Percentiles rank a stretch among this genome's conserved stretches.
Evolutionary conservation across 2,888 invertebrate genomes (phyloP).

Genomic region (Lottia gigantea): DNA sequence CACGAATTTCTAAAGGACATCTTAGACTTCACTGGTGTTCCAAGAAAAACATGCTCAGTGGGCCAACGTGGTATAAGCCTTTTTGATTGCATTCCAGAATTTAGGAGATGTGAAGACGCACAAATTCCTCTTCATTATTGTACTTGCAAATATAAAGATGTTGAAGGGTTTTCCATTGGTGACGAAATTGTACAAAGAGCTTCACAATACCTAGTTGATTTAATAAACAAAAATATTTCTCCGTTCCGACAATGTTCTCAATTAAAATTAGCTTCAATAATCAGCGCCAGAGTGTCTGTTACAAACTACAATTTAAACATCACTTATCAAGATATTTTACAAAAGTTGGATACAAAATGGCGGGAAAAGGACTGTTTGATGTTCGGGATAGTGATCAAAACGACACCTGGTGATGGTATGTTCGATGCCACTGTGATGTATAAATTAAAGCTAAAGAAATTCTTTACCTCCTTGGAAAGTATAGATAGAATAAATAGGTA

Average conservation of each 20-base stretch:
- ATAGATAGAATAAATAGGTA: conserved; percentile 68
- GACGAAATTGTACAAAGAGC: no score
- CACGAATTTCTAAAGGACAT: conserved; percentile 74
- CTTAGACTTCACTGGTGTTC: conserved; percentile 13
- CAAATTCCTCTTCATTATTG: conserved; percentile 87
- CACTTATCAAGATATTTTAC: no score
- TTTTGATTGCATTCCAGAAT: conserved; percentile 78
- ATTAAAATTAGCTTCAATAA: no score
- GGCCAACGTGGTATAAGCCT: conserved; percentile 72
- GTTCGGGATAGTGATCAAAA: conserved; percentile 72
- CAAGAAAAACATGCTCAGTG: conserved; percentile 59
- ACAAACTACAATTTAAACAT: no score
- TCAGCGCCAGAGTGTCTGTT: no score
- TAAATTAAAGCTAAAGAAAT: conserved; percentile 60
- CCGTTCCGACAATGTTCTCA: no score
- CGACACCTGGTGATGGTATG: conserved; percentile 77
- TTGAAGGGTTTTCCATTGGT: conserved; percentile 70
- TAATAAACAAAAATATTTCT: no score
- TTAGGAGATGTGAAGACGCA: conserved; percentile 81
- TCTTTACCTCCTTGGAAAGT: conserved; percentile 75
- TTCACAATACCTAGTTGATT: no score
- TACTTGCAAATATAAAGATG: conserved; percentile 79
- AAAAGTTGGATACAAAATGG: no score
- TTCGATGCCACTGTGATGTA: conserved; percentile 82
- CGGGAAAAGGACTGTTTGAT: conserved; percentile 65